Percentiles rank a stretch among this genome's conserved stretches.
Evolutionary conservation across 37 sponge, comb jelly and placozoan species (phyloP).

Genomic region (Spongia lamella): DNA sequence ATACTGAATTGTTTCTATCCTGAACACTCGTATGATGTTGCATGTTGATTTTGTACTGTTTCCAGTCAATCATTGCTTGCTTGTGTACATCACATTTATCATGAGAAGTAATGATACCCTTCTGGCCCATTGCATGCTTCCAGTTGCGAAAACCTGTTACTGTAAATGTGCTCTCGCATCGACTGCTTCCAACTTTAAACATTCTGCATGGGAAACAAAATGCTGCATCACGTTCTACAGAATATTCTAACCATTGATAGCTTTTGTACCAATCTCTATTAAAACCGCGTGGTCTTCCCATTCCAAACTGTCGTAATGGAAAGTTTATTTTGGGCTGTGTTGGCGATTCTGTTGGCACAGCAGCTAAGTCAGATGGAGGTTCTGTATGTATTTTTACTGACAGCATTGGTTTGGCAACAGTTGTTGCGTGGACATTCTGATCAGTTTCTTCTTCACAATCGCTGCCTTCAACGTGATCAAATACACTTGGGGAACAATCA

Average conservation of each 20-base stretch:
- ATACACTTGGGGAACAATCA: too few relatives aligned
- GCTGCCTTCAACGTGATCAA: too few relatives aligned
- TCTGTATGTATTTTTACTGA: too few relatives aligned
- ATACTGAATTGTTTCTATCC: conserved; percentile 4
- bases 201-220: conserved; percentile 48
- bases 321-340: too few relatives aligned
- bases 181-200: conserved; percentile 7
- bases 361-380: too few relatives aligned
- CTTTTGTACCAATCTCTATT: conserved; percentile 35
- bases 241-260: conserved; percentile 36
- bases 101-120: conserved; percentile 11
- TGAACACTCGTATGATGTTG: conserved; percentile 7
- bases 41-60: neutral
- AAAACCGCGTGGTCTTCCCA: too few relatives aligned
- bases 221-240: conserved; percentile 27
- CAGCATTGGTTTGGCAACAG: too few relatives aligned
- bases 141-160: conserved; percentile 22
- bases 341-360: too few relatives aligned
- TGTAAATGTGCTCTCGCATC: conserved; percentile 8
- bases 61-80: conserved; percentile 16
- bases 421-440: too few relatives aligned
- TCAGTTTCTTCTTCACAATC: too few relatives aligned
- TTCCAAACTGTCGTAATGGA: too few relatives aligned
- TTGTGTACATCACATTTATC: conserved; percentile 17
- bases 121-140: conserved; percentile 45